Evolutionary conservation across 2,888 invertebrate species (phyloP), one percentile per base, ranked within the genome.

Genomic region (Leucophenga maculata): DNA sequence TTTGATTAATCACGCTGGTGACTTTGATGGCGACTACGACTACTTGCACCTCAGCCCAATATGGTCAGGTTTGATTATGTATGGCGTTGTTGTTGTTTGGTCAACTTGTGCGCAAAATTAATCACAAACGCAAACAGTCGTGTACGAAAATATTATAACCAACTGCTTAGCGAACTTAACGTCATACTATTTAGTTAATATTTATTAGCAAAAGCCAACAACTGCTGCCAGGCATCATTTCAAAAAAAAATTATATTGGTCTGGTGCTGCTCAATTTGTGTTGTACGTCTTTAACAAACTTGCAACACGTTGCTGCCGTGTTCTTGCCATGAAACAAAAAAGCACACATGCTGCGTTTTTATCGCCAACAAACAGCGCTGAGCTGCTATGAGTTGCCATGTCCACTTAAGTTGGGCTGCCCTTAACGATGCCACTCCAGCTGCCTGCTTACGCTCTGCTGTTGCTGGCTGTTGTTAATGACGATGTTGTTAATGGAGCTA

Each of bases 1-100:
- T 78, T 75, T 84, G 81, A 81, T 81, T 79, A 79, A 84, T 84
- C 54, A 50, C 46, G 13, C 22, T 22, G 31, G 26, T 31, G 20
- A 20, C 39, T 16, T 39, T 16, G 14, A 44, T 13, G 65, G 3
- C 26, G 50, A n/a, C 64, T 44, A 22, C 72, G 75, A 55, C 39
- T 14, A 22, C 69, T 39, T 59, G 72, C 67, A 72, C 68, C 71
- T 18, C 11, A 50, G 32, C 32, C 55, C 16, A 55, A 22, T 55
- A 20, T 55, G 55, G 26, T 13, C 26, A 55, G 1, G 18, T 18
- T 20, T 22, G 26, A 6, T 14, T 55, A 11, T 13, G 22, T 59
- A 0, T 31, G 59, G 59, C 16, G 16, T 32, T 14, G 9, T 14
- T 57, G 31, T 57, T 16, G 18, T 60, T 18, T 16, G 18, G 52